Conservation (phyloP, 2,888 invertebrate genomes). For the Dendrolimus houi region DNA sequence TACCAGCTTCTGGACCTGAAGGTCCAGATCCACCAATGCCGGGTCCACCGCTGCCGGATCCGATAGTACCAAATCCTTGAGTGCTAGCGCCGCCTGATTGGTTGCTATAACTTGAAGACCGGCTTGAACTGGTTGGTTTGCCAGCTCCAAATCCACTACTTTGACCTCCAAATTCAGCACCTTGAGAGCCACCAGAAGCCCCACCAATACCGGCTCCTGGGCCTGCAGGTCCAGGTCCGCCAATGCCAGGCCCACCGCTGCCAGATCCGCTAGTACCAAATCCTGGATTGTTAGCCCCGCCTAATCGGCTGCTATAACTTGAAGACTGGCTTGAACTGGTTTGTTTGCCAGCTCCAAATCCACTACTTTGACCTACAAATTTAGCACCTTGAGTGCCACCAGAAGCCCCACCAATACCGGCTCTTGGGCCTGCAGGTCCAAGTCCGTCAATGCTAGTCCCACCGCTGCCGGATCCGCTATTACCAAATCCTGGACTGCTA, state of each 20-base stretch:
- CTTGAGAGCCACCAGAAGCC: slow-evolving; percentile 5
- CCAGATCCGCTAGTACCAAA: background rate
- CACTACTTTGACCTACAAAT: background rate
- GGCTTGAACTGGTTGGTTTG: slow-evolving; percentile 9
- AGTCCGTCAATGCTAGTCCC: background rate
- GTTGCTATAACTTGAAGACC: slow-evolving; percentile 17
- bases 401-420: slow-evolving; percentile 2
- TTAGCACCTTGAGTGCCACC: slow-evolving; percentile 6
- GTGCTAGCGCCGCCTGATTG: background rate
- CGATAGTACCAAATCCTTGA: background rate
- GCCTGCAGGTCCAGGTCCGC: background rate
- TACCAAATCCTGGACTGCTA: background rate
- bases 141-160: background rate
- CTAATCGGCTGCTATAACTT: background rate
- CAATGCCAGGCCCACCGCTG: background rate
- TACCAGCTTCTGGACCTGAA: background rate
- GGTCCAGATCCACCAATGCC: slow-evolving; percentile 18
- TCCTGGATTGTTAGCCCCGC: background rate
- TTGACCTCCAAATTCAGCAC: slow-evolving; percentile 2
- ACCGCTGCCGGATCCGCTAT: background rate
- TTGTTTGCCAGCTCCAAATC: slow-evolving; percentile 1
- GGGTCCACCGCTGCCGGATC: background rate
- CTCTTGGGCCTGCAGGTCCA: slow-evolving; percentile 1
- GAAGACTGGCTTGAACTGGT: background rate
- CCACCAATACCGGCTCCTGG: slow-evolving; percentile 4